Base-by-base conservation (phyloP, 2,888 invertebrate species). In the Sinotaia quadrata region DNA sequence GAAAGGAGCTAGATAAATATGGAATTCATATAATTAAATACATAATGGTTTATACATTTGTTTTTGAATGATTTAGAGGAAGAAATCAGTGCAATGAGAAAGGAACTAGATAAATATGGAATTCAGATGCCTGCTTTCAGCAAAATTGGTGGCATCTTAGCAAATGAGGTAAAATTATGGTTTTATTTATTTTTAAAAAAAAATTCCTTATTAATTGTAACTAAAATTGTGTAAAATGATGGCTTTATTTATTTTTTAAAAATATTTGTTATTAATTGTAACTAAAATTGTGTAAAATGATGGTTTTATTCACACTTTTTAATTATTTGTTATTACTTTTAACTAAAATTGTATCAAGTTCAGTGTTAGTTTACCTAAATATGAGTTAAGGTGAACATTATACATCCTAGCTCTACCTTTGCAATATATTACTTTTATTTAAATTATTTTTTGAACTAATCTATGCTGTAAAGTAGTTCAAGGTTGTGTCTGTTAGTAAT, bases 121-220 rank as follows among this genome's bases (percentile, higher is more conserved):
- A 92, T 93, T 75, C 91, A 92, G 79, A 90, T 94, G 88, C 93
- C 93, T 62, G 90, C 92, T 71, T 94, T 94, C 83, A 92, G 93
- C 89, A 93, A 93, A 87, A 93, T 93, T 85, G 92, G 93, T 63
- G 93, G 93, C 3, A 90, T 93, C 61, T 87, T 93, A 70, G 92
- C 93, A n/a, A 88, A 87, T 77, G 88, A 89, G 82, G 85, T 72
- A 88, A 76, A 63, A 33, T 12, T 41, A 18, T 29, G 2, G 36
- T 15, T 58, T 8, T 18, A 7, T 34, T 29, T 27, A 27, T 37
- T 59, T 36, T 34, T 54, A 27, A 54, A 54, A 27, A 3, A 7
- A 54, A 54, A 54, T 3, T 15, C 24, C 24, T 4, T 18, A 54
- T n/a, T 54, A 21, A 24, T 54, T 54, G 24, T 54, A 54, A n/a